phyloP scores from a whole-genome alignment of 2,888 invertebrate genomes.

The Amblyteles armatorius region DNA sequence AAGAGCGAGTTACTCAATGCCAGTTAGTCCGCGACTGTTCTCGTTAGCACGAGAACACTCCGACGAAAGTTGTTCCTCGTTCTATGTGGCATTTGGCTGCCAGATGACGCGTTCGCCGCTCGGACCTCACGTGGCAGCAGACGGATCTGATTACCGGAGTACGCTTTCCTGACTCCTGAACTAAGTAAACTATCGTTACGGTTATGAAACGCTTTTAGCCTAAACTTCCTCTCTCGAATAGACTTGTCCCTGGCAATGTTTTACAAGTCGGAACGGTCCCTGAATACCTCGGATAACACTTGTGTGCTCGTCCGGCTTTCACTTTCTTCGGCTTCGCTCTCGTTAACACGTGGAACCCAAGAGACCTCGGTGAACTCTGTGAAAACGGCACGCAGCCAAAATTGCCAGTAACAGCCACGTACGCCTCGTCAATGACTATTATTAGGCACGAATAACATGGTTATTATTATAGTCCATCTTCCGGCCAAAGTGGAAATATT shows the following conservation, averaged over 20 bases:
- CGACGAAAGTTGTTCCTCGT: conserved; percentile 13
- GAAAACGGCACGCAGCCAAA: not conserved
- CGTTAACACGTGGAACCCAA: not conserved
- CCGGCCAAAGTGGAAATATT: not conserved
- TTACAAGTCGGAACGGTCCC: conserved; percentile 18
- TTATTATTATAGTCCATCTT: not conserved
- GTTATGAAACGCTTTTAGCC: conserved; percentile 40
- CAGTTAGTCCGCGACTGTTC: conserved; percentile 17
- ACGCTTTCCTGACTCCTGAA: conserved; percentile 32
- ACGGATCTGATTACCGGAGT: conserved; percentile 69
- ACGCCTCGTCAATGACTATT: not conserved
- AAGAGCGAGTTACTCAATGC: conserved; percentile 1
- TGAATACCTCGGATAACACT: conserved; percentile 10
- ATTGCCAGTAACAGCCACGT: not conserved
- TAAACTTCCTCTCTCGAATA: conserved; percentile 23
- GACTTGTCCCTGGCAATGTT: conserved; percentile 24
- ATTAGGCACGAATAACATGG: not conserved
- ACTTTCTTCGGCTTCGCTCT: conserved; percentile 9
- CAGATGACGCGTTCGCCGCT: conserved; percentile 65
- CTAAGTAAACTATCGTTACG: conserved; percentile 56
- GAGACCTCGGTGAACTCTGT: not conserved
- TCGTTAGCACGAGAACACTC: conserved; percentile 37
- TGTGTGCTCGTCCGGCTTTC: conserved; percentile 9
- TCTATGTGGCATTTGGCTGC: conserved; percentile 69
- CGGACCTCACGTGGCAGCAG: conserved; percentile 39